Evolutionary conservation across 2,888 invertebrate species (phyloP), one percentile per base, ranked within the genome.

Genomic region (Torymus texanus): DNA sequence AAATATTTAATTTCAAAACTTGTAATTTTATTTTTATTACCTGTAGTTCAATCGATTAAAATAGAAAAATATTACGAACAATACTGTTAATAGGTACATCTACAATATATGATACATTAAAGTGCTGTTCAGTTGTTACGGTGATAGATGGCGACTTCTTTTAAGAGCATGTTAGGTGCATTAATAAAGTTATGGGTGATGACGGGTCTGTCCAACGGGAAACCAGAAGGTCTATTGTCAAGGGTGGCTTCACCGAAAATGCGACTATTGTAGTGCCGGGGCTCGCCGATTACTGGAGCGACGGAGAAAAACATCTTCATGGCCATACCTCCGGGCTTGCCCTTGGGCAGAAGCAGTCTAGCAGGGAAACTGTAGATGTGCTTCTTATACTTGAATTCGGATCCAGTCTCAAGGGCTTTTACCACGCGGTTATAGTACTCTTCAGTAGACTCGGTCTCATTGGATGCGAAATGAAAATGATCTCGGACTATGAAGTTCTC

Each of bases 121-220:
- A 8, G 10, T 8, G 41, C 8, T 41, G 41, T 41, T 41, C 10
- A 41, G 41, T 41, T 1, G 5, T 41, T 41, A 8, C 41, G 92
- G 90, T 94, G 94, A 91, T 92, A 94, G 86, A 94, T 91, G 83
- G 91, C 91, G 3, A 93, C 92, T 84, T 94, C 93, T 82, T 93
- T 91, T 88, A 93, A 93, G 88, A 91, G 92, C 90, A 93, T 93
- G 91, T 95, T 95, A 63, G 94, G 93, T 14, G 93, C 92, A 84
- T 91, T 91, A 92, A 94, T 91, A 92, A 94, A 94, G 82, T 91
- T 91, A 55, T 89, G 89, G 63, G 92, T 91, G 79, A 89, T 91
- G 86, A 94, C 92, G 53, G 91, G 90, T 84, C 94, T 93, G 87
- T 96, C 95, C 87, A 95, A 92, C 81, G 95, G 96, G 92, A 93